Base-by-base conservation (phyloP, 1,140 invertebrate genomes). In the Trichonephila inaurata region DNA sequence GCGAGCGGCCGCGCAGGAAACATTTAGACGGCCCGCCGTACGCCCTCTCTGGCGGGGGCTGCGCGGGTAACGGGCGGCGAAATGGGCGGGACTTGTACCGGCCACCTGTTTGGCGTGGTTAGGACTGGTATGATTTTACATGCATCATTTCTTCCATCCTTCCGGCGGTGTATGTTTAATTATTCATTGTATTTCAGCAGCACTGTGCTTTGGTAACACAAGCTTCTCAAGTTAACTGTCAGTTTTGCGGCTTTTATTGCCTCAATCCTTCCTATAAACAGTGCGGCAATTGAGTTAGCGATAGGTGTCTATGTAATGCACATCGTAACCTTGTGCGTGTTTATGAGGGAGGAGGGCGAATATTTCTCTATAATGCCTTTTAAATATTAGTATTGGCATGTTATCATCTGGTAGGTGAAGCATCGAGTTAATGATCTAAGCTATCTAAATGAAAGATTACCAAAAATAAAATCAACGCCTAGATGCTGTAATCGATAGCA, bases 21-120 rank as follows among this genome's bases (percentile, higher is more conserved):
- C 28, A 77, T 77, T 77, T 77, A 28, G 69, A 51, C 44, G 88
- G 16, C 8, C 88, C 33, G 66, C 66, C 44, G 44, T 28, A 19
- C 66, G 16, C 3, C 28, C 19, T 28, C 60, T 44, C 24, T 33
- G 12, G 14, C 58, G 60, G 58, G 72, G 33, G 72, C 58, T 10
- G 14, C n/a, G 44, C 82, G 82, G 82, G 19, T 85, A 51, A 8
- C 44, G 44, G 18, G 24, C 86, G 86, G 86, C 61, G 86, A 64
- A 88, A 40, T 24, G 60, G 61, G 58, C 86, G 58, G 61, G 21
- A 88, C 58, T 33, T 19, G 24, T 33, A 33, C 62, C 88, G 88
- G 66, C 88, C 88, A 90, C 88, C 88, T 90, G 88, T 72, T 90
- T 72, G 44, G 64, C 86, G 88, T 90, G 62, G n/a, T 24, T 60